Evolutionary conservation across 92 coral and sea anemone genomes (phyloP), one percentile per base, ranked within the genome.

Genomic region (Phenganax subtilis): DNA sequence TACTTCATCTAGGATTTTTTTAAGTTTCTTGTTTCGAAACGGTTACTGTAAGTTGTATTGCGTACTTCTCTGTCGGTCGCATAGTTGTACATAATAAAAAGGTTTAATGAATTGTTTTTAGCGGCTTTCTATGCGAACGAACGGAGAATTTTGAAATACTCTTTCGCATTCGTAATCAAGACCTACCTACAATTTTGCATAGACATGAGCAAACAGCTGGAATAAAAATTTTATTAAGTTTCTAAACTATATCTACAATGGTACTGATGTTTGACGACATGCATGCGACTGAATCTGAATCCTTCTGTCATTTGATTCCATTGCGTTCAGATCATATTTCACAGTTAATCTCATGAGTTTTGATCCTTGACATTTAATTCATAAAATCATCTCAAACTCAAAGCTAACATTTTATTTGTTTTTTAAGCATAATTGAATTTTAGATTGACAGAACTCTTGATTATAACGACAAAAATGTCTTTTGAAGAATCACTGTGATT

Each of bases 241-340:
- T 37, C 47, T 5, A 37, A 37, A 37, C 47, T 37, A 37, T 37
- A 37, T 37, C 47, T 37, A 5, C 47, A 37, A 37, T 37, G 47
- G 47, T 37, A 37, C 5, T 37, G 47, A 37, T 37, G 47, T 37
- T 20, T 15, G 7, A 57, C 16, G 60, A 10, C 12, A 57, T 15
- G 4, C 60, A 64, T 64, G 3, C 70, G 6, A 27, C 8, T 17
- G 10, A 27, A 27, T 66, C 2, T 68, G 7, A 12, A n/a, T 37
- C 47, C 6, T n/a, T 10, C 54, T 68, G 73, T 68, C 47, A 68
- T 37, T 68, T 68, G 73, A 68, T 52, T 68, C 73, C 73, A 68
- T 68, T 53, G 70, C 30, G 7, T 17, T 61, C 7, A 68, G 73
- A 30, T 68, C 73, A 68, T 16, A 37, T 68, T 68, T 68, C 73